A percentile compares a stretch with the other conserved stretches of the same genome.
These are phyloP conservation scores for Euwallacea similis DNA, from an alignment of 1,140 invertebrate genomes.

Conservation along the genomic window DNA sequence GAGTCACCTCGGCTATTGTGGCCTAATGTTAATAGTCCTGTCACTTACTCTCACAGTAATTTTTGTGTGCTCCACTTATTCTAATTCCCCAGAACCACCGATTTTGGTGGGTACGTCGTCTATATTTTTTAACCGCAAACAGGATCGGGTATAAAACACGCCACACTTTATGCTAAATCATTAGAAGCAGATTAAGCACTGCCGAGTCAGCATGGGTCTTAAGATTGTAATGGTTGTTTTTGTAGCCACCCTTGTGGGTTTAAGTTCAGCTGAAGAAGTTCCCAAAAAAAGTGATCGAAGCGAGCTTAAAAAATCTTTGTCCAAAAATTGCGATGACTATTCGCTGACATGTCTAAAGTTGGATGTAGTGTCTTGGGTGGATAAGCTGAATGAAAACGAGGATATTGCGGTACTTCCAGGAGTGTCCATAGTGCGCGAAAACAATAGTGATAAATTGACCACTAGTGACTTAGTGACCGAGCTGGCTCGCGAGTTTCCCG, in stretches of 20 bases:
- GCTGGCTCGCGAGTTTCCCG: conserved; percentile 71
- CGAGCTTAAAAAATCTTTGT: conserved; percentile 51
- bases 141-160: conserved; percentile 40
- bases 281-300: conserved; percentile 40
- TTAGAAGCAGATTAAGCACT: conserved; percentile 34
- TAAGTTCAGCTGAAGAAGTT: conserved; percentile 21
- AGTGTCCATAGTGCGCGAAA: conserved; percentile 70
- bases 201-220: conserved; percentile 22
- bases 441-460: conserved; percentile 58
- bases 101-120: conserved; percentile 40
- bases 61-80: conserved; percentile 48
- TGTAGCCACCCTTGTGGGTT: conserved; percentile 8
- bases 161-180: conserved; percentile 26
- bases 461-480: conserved; percentile 70
- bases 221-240: conserved; percentile 11
- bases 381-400: conserved; percentile 67
- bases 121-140: conserved; percentile 23
- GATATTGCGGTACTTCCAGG: conserved; percentile 69
- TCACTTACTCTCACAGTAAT: conserved; percentile 46
- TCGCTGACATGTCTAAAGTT: conserved; percentile 77
- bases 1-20: conserved; percentile 12
- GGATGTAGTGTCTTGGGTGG: conserved; percentile 74
- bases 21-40: conserved; percentile 33
- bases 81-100: conserved; percentile 39
- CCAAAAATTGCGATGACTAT: conserved; percentile 70